phyloP scores from a whole-genome alignment of 2,113 vertebrate species.

The Nymphicus hollandicus region DNA sequence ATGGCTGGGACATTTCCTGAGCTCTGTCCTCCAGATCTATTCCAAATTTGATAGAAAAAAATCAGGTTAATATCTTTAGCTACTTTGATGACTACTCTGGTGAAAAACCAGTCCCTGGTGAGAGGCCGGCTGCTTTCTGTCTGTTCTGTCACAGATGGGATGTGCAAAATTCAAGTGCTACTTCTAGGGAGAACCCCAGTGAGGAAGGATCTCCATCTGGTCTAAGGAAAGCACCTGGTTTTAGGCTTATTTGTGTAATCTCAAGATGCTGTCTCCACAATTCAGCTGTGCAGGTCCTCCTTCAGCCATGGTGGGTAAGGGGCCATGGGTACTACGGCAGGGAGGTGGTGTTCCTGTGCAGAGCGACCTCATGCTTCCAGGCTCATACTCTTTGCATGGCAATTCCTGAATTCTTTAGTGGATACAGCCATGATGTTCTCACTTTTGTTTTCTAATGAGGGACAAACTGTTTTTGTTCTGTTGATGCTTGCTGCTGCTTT shows the following conservation, averaged over 20 bases:
- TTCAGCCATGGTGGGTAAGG: neutral
- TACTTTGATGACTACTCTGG: neutral
- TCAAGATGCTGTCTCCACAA: neutral
- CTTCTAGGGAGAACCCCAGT: neutral
- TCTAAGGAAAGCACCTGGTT: neutral
- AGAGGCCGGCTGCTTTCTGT: neutral
- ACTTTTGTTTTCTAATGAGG: neutral
- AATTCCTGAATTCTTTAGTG: neutral
- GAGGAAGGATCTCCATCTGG: neutral
- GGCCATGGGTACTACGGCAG: accelerated
- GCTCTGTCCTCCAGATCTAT: neutral
- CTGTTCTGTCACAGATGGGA: neutral
- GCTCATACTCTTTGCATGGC: neutral
- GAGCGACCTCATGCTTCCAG: neutral
- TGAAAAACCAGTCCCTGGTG: neutral
- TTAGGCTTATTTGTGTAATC: neutral
- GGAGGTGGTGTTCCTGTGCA: neutral
- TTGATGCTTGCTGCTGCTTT: neutral
- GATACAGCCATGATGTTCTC: neutral
- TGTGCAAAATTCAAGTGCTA: neutral
- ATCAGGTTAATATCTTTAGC: neutral
- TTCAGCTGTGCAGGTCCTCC: neutral
- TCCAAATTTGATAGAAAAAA: neutral
- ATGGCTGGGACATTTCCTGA: neutral
- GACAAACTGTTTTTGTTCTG: accelerated